phyloP scores from a whole-genome alignment of 1,140 invertebrate species.

The Nymphalis io region DNA sequence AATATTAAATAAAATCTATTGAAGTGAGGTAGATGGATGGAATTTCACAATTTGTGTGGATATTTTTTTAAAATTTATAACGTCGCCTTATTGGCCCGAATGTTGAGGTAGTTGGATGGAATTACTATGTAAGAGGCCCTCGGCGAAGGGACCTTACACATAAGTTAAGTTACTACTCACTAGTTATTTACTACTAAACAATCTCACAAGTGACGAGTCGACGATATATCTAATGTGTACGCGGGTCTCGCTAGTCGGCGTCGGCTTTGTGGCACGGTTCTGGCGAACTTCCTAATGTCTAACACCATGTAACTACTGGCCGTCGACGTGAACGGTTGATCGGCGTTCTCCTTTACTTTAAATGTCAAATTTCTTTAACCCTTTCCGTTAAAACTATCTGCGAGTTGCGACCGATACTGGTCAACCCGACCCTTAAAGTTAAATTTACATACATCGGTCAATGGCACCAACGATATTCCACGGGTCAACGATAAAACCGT shows the following conservation, averaged over 20 bases:
- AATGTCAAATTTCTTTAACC: slow-evolving; percentile 12
- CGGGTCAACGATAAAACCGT: slow-evolving; percentile 74
- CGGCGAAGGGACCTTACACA: slow-evolving; percentile 69
- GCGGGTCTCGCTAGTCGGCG: slow-evolving; percentile 51
- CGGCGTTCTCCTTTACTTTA: background rate
- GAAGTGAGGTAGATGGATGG: slow-evolving; percentile 82
- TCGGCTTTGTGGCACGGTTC: slow-evolving; percentile 18
- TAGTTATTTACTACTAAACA: slow-evolving; percentile 70
- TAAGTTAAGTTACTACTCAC: slow-evolving; percentile 72
- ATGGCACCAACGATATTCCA: slow-evolving; percentile 78
- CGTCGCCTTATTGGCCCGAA: slow-evolving; percentile 76
- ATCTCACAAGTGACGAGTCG: slow-evolving; percentile 67
- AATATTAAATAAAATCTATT: slow-evolving; percentile 82
- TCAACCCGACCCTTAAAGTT: slow-evolving; percentile 49
- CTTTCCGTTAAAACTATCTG: slow-evolving; percentile 30
- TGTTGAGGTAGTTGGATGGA: slow-evolving; percentile 82
- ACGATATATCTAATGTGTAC: slow-evolving; percentile 51
- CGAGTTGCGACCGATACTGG: slow-evolving; percentile 45
- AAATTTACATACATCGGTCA: slow-evolving; percentile 63
- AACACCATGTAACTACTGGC: background rate
- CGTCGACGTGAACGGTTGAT: background rate
- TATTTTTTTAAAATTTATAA: slow-evolving; percentile 68
- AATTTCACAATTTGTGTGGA: slow-evolving; percentile 82
- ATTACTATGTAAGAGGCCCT: slow-evolving; percentile 77
- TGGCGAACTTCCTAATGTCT: slow-evolving; percentile 38